Percentiles rank a stretch among this genome's conserved stretches.
These are phyloP conservation scores for Sinosuthora webbiana DNA, from an alignment of 2,113 vertebrate species.

Conservation along the genomic window DNA sequence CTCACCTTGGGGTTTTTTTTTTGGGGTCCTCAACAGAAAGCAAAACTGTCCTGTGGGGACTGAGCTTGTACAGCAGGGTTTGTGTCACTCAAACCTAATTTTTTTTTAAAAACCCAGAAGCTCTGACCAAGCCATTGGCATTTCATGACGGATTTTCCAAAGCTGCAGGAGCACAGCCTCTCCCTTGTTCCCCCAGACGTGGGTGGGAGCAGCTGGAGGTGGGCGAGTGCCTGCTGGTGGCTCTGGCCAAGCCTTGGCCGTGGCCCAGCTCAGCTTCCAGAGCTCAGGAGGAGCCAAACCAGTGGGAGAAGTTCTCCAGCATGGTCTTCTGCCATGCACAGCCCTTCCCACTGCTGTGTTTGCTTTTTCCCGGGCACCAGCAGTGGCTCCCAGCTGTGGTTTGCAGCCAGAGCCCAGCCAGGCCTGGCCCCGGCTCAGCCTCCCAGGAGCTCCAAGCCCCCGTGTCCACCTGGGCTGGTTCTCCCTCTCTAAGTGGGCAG, in stretches of 20 bases:
- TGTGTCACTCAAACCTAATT: not conserved
- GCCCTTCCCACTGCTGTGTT: not conserved
- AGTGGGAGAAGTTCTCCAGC: not conserved
- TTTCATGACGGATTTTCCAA: not conserved
- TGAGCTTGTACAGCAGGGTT: not conserved
- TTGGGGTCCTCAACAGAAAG: not conserved
- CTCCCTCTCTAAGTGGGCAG: not conserved
- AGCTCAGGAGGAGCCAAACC: conserved; percentile 34
- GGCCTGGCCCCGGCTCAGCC: conserved; percentile 11
- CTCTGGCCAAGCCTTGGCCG: not conserved
- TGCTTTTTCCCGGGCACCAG: conserved; percentile 12
- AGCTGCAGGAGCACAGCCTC: not conserved
- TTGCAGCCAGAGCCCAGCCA: conserved; percentile 2
- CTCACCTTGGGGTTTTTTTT: not conserved
- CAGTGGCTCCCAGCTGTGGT: not conserved
- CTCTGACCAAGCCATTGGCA: not conserved
- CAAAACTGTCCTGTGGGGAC: rapidly evolving
- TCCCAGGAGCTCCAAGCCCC: not conserved
- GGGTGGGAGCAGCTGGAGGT: conserved; percentile 23
- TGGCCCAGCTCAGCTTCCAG: not conserved
- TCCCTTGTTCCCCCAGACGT: not conserved
- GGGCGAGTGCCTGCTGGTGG: not conserved
- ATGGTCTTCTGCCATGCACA: not conserved
- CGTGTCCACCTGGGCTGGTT: not conserved
- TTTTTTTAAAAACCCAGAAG: not conserved